A percentile compares a stretch with the other conserved stretches of the same genome.
Evolutionary conservation across 2,888 invertebrate species (phyloP).

Genomic region (Pseudoips prasinana): DNA sequence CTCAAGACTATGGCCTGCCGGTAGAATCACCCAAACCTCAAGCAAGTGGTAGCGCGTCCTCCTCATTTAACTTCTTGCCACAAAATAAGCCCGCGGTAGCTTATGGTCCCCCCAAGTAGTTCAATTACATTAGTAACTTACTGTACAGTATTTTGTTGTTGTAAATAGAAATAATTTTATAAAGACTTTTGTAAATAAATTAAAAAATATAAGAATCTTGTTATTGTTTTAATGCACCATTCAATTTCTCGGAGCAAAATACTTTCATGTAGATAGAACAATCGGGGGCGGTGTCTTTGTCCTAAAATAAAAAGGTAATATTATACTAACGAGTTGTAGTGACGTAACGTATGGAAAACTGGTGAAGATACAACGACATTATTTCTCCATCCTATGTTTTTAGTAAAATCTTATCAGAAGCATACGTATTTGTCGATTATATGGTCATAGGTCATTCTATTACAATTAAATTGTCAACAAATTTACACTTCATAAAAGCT

Average conservation of each 20-base stretch:
- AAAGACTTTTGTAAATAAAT: slow-evolving; percentile 40
- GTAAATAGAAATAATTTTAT: slow-evolving; percentile 34
- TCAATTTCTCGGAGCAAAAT: slow-evolving; percentile 46
- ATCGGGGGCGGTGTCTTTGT: slow-evolving; percentile 26
- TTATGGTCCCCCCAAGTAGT: slow-evolving; percentile 63
- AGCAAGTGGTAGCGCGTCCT: slow-evolving; percentile 21
- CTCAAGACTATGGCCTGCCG: slow-evolving; percentile 50
- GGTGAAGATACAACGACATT: too few species aligned
- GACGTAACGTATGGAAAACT: slow-evolving; percentile 7
- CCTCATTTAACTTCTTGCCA: slow-evolving; percentile 56
- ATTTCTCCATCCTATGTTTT: too few species aligned
- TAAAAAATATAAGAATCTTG: slow-evolving; percentile 25
- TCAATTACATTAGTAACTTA: slow-evolving; percentile 16
- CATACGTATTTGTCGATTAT: too few species aligned
- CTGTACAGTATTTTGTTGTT: slow-evolving; percentile 33
- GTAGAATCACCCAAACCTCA: slow-evolving; percentile 15
- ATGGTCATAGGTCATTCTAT: too few species aligned
- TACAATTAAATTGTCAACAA: too few species aligned
- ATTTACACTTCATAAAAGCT: too few species aligned
- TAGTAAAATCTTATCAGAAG: too few species aligned
- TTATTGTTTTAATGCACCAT: slow-evolving; percentile 18
- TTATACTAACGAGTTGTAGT: slow-evolving; percentile 3
- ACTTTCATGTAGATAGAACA: slow-evolving; percentile 57
- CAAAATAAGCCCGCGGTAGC: slow-evolving; percentile 53
- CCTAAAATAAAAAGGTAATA: slow-evolving; percentile 37